Base-by-base conservation (phyloP, 2,797 vertebrate species). In the Artibeus lituratus region DNA sequence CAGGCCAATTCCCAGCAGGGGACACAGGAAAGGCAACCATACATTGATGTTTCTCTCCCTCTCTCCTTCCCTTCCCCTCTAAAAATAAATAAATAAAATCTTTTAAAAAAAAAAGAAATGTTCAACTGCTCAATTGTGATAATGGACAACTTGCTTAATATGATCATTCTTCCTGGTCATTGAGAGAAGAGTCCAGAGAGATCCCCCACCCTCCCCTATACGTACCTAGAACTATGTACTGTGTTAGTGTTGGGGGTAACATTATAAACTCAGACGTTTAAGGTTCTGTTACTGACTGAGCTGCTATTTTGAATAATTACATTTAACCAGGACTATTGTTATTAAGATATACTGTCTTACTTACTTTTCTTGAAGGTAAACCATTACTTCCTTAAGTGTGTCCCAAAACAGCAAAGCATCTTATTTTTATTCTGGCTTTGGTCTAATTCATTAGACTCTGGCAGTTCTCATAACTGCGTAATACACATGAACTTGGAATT, bases 81-180 rank as follows among this genome's bases (percentile, higher is more conserved):
- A n/a, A n/a, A n/a, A n/a, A n/a, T n/a, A n/a, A n/a, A n/a, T n/a
- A n/a, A n/a, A n/a, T n/a, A n/a, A n/a, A n/a, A n/a, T n/a, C n/a
- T n/a, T n/a, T n/a, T n/a, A n/a, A n/a, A n/a, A n/a, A n/a, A n/a
- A n/a, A n/a, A 35, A 80, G 57, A 91, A 86, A 19, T 92, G n/a
- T 51, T 91, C 44, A 72, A 1, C 57, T 80, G 24, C 26, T 95
- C 35, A 67, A 21, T 73, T 89, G 19, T 73, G 1, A 44, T 93
- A 47, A 82, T 44, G 69, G 44, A 10, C 16, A 57, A 2, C 87
- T 70, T 67, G 19, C 73, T 62, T 90, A 49, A 97, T 82, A 87
- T 76, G 55, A 65, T 18, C 35, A 65, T 35, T 47, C 22, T 19
- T 86, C n/a, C 51, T 14, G 47, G 11, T 59, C 44, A 44, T 83